These are phyloP conservation scores for Isotomurus palustris DNA, from an alignment of 2,888 invertebrate genomes.

Conservation along the genomic window DNA sequence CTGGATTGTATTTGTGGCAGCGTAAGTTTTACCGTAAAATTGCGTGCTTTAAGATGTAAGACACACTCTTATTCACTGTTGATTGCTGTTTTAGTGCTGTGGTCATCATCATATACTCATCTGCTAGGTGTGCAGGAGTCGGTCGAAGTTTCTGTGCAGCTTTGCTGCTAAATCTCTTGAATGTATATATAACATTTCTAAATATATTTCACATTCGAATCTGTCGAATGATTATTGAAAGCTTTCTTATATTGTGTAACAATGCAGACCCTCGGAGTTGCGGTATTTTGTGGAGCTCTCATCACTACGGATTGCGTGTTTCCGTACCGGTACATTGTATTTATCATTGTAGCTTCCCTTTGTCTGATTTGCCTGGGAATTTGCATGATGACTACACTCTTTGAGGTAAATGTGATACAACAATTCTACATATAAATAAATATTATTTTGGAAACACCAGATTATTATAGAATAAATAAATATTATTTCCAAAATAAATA, in stretches of 20 bases:
- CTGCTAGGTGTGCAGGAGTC: conserved; percentile 26
- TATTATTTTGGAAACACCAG: neutral
- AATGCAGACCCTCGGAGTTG: conserved; percentile 24
- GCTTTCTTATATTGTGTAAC: neutral
- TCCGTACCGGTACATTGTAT: conserved; percentile 29
- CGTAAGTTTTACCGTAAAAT: conserved; percentile 15
- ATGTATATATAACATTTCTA: conserved; percentile 20
- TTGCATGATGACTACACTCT: conserved; percentile 27
- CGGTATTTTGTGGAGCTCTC: conserved; percentile 21
- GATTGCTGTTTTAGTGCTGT: conserved; percentile 11
- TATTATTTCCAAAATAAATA: neutral
- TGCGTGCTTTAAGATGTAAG: too few species aligned
- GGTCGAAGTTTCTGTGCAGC: conserved; percentile 22
- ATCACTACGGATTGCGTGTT: conserved; percentile 22
- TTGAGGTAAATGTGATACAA: conserved; percentile 21
- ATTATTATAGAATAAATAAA: neutral
- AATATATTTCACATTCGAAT: too few species aligned
- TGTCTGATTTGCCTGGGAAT: conserved; percentile 32
- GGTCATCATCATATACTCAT: conserved; percentile 20
- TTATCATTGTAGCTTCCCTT: conserved; percentile 23
- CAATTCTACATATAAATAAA: neutral
- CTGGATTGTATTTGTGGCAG: conserved; percentile 31
- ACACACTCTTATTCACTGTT: neutral
- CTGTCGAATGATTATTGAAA: neutral
- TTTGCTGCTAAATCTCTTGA: conserved; percentile 14